These are phyloP conservation scores for Pangasius larnaudii DNA, from an alignment of 2,797 vertebrate genomes.

Conservation along the genomic window DNA sequence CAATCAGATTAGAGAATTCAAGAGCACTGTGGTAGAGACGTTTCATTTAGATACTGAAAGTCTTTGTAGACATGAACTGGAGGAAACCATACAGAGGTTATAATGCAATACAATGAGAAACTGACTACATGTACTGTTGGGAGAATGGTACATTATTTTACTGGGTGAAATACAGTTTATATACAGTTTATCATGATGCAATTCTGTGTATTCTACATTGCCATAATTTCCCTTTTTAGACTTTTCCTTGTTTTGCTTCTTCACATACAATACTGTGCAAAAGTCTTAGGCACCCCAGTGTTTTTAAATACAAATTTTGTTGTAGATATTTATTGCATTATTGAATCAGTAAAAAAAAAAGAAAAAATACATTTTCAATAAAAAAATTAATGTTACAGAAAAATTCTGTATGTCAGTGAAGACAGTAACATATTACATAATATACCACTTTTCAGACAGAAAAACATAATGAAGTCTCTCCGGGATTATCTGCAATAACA, in stretches of 20 bases:
- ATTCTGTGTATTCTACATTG: background rate
- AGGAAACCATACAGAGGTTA: background rate
- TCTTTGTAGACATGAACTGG: background rate
- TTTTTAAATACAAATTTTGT: background rate
- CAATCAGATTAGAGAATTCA: background rate
- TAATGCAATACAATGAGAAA: background rate
- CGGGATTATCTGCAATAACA: background rate
- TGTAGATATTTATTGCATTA: background rate
- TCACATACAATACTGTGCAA: background rate
- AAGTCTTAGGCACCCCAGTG: too few relatives aligned
- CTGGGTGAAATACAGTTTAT: background rate
- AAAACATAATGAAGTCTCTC: background rate
- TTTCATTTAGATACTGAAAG: background rate
- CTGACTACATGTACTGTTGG: background rate
- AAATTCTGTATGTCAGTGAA: background rate
- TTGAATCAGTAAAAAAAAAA: constrained; percentile 3
- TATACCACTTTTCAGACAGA: background rate
- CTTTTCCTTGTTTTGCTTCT: background rate
- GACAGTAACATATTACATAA: background rate
- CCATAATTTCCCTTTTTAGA: background rate
- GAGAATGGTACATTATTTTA: background rate
- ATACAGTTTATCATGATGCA: background rate
- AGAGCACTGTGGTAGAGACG: background rate
- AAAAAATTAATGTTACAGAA: background rate
- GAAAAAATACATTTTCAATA: background rate